Base-by-base conservation (phyloP, 2,888 invertebrate genomes). In the Acronicta aceris region DNA sequence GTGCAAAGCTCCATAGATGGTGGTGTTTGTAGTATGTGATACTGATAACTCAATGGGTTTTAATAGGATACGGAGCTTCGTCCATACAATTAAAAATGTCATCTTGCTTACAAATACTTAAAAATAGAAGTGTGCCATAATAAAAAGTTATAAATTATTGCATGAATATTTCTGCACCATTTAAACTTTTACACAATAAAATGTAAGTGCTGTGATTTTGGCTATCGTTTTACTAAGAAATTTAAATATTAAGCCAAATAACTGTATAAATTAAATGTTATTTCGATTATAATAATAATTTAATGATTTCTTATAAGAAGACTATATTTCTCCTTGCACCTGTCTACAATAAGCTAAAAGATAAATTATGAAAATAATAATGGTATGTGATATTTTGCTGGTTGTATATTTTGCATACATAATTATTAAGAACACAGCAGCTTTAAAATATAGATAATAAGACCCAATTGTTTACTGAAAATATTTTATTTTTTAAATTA, bases 321-420 rank as follows among this genome's bases (percentile, higher is more conserved):
- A 48, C 57, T 56, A 43, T 21, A 40, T 59, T 60, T 12, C 58
- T 74, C 61, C 50, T 64, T 70, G 78, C 76, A 78, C 68, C 33
- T 49, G 30, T 60, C 59, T 72, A 74, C 49, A 76, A 61, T 63
- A 66, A 53, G 51, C 50, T 58, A 60, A 71, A 71, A 41, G 13
- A 40, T 54, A 59, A 66, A 70, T 57, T 65, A 63, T 71, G 53
- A 67, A 69, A 63, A 64, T 54, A 59, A 72, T 59, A 65, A 66
- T 65, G 78, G 84, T 84, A 87, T 89, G 91, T 91, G 90, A 91
- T 91, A 91, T 89, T 85, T 88, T 87, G 89, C 89, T 83, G 89
- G 89, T 89, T 90, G 89, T 91, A 87, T 87, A 87, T 83, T 89
- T 89, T 89, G 88, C 85, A 82, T 78, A 82, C 81, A 78, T 84